Base-by-base conservation (phyloP, 1,140 invertebrate species). In the Dinoponera quadriceps region DNA sequence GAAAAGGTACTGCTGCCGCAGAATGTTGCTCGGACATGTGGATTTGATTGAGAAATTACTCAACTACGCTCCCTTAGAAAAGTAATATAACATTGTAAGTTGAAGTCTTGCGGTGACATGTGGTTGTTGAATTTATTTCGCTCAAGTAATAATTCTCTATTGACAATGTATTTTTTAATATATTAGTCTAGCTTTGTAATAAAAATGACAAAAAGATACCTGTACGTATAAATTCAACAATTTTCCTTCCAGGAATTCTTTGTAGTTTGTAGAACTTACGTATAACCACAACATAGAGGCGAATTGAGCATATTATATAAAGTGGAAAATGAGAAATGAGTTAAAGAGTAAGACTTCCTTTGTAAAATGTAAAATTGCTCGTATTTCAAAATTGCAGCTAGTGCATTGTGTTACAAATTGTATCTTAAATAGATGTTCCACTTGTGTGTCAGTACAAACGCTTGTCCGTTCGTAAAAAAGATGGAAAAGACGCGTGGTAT, bases 11-110 rank as follows among this genome's bases (percentile, higher is more conserved):
- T 99, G 99, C 92, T 99, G 99, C 92, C 95, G 99, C 82, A 95
- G 99, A 88, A 99, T 99, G 99, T 95, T 99, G 13, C 96, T 99
- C 18, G 98, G 99, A 38, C 99, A 99, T 94, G 99, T 99, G 2
- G 99, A 99, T 95, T 95, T 99, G 0, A 99, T 99, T 94, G 99
- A 99, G 94, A 99, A 99, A 94, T 94, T 99, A 5, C 95, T 99
- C 9, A 99, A 99, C 95, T 99, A 99, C 94, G 98, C 98, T 29
- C 98, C 99, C 5, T 94, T 99, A 38, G 99, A 99, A 93, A 98
- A 98, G 92, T 98, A 95, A 84, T 55, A 44, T 9, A 44, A 44
- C 11, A 44, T 25, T 63, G 0, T 14, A 22, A 3, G 13, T 16
- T 49, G 11, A 44, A 13, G 66, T 25, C 3, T 82, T 44, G 38